Evolutionary conservation across 92 coral and sea anemone species (phyloP), one percentile per base, ranked within the genome.

Genomic region (Phenganax subtilis): DNA sequence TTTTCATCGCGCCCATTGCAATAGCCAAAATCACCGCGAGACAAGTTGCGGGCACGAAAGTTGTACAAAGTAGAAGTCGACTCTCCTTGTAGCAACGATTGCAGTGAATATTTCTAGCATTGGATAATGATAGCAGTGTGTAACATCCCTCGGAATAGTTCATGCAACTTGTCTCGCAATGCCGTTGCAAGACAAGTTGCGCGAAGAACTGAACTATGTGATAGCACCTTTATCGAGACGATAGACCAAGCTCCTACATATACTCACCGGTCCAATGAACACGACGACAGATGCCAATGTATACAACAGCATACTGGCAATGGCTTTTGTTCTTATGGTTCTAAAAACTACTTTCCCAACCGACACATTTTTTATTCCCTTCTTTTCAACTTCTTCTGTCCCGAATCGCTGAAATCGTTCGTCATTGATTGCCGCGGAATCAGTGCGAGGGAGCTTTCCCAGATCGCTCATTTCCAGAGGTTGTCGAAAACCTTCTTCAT

Each of bases 201-300:
- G 5, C 47, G 47, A 37, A 1, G 47, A 37, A 37, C 47, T 37
- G 47, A 37, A 37, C 47, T 5, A 5, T 37, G 47, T 37, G 5
- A 37, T 5, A 5, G 47, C 47, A 37, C 5, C 47, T 37, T 37
- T 5, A 37, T 37, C 16, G 65, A 0, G 5, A 59, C 65, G 3
- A 59, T 14, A 59, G 17, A 59, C 65, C 20, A 59, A 25, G 4
- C 65, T 59, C 7, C 20, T 14, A 58, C 12, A 58, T 10, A 12
- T 14, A 89, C 97, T 83, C 71, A 91, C 97, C 51, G 97, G 97
- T 55, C 91, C 91, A 57, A 91, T 70, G 71, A 91, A 91, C 71
- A 88, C 87, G 51, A 91, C 44, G 31, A 91, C 30, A 53, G 88
- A 91, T 9, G 92, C 84, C 28, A 88, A 54, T 14, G 80, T 16